Base-by-base conservation (phyloP, 2,888 invertebrate genomes). In the Melanotus villosus region DNA sequence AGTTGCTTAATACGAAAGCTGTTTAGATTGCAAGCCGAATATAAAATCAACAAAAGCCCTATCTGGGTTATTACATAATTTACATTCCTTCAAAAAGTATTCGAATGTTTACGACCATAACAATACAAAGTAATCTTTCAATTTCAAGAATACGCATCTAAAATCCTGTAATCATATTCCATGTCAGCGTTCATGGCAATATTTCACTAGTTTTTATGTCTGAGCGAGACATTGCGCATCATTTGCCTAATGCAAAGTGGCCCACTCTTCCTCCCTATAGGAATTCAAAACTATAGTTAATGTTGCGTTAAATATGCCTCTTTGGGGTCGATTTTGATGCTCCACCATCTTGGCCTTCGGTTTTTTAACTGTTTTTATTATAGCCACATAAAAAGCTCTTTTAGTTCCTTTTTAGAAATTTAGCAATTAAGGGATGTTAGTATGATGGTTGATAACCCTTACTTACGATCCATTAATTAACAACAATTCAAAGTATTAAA, bases 201-300 rank as follows among this genome's bases (percentile, higher is more conserved):
- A 80, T 81, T 80, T 81, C 79, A 80, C 77, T 77, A 78, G 79
- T 82, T 82, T 82, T 82, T 81, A 81, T 80, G 79, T 76, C 72
- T 77, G 73, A 73, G 60, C 75, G 75, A 78, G 78, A 77, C 79
- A 79, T 80, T 78, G 77, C 82, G 82, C 80, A 77, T 82, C 82
- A 82, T 82, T 82, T 82, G 82, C 82, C 80, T 82, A 82, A 82
- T 82, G 82, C 78, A 81, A 81, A 82, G 80, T 80, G 80, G 82
- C 81, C 81, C 79, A 80, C 80, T 80, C 78, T 63, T 66, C 67
- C 65, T 77, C 76, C 75, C 79, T 79, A 80, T 78, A 81, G 80
- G 80, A 80, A 80, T 80, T 81, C 80, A 80, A 80, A 82, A 81
- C 82, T 82, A 83, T 80, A 83, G 79, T 83, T 84, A 83, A 84